Conservation (phyloP, 2,797 vertebrate genomes). For the Anniella stebbinsi region DNA sequence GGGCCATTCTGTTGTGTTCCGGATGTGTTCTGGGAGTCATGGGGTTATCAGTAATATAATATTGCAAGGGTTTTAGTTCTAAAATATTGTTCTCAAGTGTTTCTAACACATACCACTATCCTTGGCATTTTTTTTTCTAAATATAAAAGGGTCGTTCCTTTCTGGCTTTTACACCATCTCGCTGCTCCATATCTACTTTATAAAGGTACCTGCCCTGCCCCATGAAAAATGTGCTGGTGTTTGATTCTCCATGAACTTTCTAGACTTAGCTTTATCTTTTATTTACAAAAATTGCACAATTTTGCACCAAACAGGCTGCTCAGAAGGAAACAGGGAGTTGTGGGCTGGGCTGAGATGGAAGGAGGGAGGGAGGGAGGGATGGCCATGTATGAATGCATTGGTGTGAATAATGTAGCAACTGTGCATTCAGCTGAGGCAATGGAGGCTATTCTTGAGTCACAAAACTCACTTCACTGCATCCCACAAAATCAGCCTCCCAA, state of each 20-base stretch:
- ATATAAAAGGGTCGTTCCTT: too few species aligned
- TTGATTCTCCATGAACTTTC: neutral
- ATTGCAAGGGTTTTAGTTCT: too few species aligned
- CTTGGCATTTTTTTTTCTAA: too few species aligned
- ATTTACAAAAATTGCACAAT: neutral
- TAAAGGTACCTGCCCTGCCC: neutral
- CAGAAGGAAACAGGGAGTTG: neutral
- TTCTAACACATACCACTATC: too few species aligned
- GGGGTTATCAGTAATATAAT: too few species aligned
- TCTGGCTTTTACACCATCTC: too few species aligned
- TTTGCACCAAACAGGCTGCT: neutral
- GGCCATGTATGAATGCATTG: slow-evolving; percentile 11
- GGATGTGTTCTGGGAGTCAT: too few species aligned
- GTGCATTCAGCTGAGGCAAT: accelerated
- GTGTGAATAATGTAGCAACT: slow-evolving; percentile 23
- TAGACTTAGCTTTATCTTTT: neutral
- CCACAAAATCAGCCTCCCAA: neutral
- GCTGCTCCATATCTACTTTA: neutral
- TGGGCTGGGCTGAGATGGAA: neutral
- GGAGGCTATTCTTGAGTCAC: slow-evolving; percentile 17
- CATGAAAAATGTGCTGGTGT: neutral
- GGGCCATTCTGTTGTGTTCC: too few species aligned
- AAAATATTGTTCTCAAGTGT: too few species aligned
- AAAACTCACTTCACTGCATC: neutral
- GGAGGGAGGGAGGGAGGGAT: too few species aligned